phyloP scores from a whole-genome alignment of 2,888 invertebrate species.

The Camponotus fellah region DNA sequence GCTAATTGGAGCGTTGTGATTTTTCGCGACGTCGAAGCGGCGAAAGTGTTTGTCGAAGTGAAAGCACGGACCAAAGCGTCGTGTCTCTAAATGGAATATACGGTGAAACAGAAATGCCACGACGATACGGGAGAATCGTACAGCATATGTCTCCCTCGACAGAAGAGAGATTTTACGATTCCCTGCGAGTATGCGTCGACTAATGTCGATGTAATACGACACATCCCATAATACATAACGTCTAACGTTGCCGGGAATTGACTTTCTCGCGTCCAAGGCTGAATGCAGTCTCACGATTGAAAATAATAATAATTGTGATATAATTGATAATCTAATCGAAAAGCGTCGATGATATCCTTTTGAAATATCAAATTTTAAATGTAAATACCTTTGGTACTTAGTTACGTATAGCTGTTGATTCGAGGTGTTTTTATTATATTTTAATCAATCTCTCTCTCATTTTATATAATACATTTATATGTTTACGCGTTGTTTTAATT shows the following conservation, averaged over 20 bases:
- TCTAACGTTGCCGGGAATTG: constrained; percentile 33
- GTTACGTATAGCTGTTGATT: background rate
- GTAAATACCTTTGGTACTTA: background rate
- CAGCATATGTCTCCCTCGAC: background rate
- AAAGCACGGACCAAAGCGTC: constrained; percentile 62
- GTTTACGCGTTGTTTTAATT: background rate
- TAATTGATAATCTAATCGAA: background rate
- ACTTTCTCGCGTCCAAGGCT: constrained; percentile 37
- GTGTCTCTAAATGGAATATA: constrained; percentile 49
- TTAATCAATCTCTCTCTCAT: background rate
- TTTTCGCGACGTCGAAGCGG: constrained; percentile 50
- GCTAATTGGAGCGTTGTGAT: constrained; percentile 27
- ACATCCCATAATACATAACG: constrained; percentile 21
- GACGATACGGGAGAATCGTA: background rate
- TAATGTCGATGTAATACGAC: constrained; percentile 43
- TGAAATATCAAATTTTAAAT: background rate
- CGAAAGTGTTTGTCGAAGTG: constrained; percentile 71
- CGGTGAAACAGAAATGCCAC: constrained; percentile 46
- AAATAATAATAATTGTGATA: background rate
- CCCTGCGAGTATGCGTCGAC: constrained; percentile 17
- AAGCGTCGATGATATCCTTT: background rate
- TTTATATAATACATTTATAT: background rate
- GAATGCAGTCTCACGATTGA: constrained; percentile 13
- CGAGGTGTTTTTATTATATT: background rate
- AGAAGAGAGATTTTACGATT: constrained; percentile 34